Evolutionary conservation across 2,113 vertebrate genomes (phyloP).

Genomic region (Bettongia penicillata): DNA sequence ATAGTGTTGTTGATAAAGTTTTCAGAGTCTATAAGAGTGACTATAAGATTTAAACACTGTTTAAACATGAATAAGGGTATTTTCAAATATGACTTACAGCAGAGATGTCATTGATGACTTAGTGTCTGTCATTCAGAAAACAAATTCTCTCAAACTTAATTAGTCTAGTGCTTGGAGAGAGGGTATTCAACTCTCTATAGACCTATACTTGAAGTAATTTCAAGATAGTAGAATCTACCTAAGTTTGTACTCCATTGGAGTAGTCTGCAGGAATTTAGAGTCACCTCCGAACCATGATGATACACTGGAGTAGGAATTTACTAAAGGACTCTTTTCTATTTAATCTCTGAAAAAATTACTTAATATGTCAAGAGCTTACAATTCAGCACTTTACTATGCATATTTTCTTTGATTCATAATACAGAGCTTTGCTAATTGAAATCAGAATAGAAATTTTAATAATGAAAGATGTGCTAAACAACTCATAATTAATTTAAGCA

Average conservation of each 20-base stretch:
- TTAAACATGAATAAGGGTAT: conserved; percentile 32
- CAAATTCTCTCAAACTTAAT: neutral
- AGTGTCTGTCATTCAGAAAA: neutral
- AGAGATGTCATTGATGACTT: neutral
- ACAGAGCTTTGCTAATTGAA: conserved; percentile 41
- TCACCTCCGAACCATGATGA: neutral
- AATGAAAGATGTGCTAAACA: conserved; percentile 42
- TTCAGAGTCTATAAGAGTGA: neutral
- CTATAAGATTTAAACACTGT: neutral
- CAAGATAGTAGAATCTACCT: neutral
- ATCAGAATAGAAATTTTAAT: conserved; percentile 55
- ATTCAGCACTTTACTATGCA: neutral
- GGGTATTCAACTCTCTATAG: neutral
- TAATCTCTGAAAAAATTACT: neutral
- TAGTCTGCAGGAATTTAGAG: neutral
- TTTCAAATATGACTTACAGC: neutral
- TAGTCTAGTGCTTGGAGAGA: neutral
- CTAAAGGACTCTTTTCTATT: neutral
- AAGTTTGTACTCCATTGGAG: neutral
- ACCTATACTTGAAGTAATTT: neutral
- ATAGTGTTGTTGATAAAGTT: neutral
- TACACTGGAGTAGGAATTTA: neutral
- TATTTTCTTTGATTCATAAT: conserved; percentile 55
- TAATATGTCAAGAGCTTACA: neutral
- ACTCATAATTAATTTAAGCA: conserved; percentile 38